A percentile compares a stretch with the other conserved stretches of the same genome.
These are phyloP conservation scores for Aspidoscelis tigris DNA, from an alignment of 2,113 vertebrate species.

Conservation along the genomic window DNA sequence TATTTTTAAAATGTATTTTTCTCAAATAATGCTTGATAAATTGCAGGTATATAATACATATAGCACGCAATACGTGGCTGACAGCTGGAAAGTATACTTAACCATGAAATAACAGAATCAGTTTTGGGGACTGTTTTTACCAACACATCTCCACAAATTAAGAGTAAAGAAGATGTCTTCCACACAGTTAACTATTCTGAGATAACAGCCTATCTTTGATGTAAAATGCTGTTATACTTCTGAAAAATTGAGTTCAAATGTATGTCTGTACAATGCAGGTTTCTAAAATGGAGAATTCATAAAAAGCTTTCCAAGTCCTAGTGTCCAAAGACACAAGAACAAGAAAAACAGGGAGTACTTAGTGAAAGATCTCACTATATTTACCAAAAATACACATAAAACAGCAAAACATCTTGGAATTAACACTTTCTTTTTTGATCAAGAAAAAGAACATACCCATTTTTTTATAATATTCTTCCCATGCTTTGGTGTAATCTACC, in stretches of 20 bases:
- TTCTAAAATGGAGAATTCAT: neutral
- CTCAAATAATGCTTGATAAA: no score
- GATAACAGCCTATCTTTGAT: neutral
- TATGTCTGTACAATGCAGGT: neutral
- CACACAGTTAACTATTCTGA: no score
- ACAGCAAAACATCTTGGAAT: neutral
- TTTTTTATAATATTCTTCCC: slow-evolving; percentile 99
- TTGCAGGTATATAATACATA: neutral
- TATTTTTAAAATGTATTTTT: no score
- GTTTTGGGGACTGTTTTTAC: neutral
- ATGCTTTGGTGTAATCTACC: slow-evolving; percentile 99
- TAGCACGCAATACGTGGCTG: neutral
- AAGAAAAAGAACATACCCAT: slow-evolving; percentile 83
- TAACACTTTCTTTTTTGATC: neutral
- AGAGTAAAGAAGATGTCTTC: neutral
- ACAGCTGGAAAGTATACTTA: neutral
- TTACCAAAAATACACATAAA: neutral
- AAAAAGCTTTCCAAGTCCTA: neutral
- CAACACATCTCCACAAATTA: neutral
- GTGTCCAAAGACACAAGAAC: neutral
- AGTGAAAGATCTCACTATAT: neutral
- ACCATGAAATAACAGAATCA: neutral
- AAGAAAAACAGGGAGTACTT: neutral
- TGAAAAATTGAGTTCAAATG: no score
- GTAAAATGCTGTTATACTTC: neutral